Evolutionary conservation across 1,140 invertebrate species (phyloP), one percentile per base, ranked within the genome.

Genomic region (Centruroides sculpturatus): DNA sequence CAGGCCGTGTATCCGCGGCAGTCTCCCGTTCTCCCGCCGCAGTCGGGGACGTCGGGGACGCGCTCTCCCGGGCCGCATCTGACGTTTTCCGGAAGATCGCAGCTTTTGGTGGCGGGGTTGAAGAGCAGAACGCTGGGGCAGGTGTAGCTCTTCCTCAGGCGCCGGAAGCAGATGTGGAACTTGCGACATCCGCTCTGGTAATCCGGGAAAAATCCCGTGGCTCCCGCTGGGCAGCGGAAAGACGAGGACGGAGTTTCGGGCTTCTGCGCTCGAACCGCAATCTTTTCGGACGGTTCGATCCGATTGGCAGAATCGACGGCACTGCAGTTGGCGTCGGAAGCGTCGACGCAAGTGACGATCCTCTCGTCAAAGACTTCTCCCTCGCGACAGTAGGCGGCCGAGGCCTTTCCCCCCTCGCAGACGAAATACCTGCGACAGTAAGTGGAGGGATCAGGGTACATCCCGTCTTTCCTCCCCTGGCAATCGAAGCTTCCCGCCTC

Each of bases 41-140:
- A 12, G 13, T 48, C 12, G 8, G 5, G 4, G 10, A n/a, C 46
- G 10, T 56, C 56, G 4, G 54, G 5, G 3, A 57, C 11, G 9
- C 36, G 36, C 41, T 63, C 56, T 6, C 54, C 54, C n/a, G 58
- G 48, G 3, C n/a, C n/a, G 50, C 64, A 66, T 41, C 58, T 52
- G 47, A 66, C 64, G 59, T 63, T 64, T 35, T 60, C 59, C 6
- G 61, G 64, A 7, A 63, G 35, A 36, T 66, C 64, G 12, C 64
- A 66, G 5, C 55, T 61, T 46, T 66, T 63, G 6, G 64, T 64
- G 9, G 51, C 56, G 0, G 61, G 64, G 35, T 66, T 66, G 12
- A 66, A 66, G 2, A 66, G 46, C 12, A 60, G 47, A n/a, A 59
- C 35, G 36, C 59, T 62, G 0, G 64, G 58, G n/a, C 64, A 66